Base-by-base conservation (phyloP, 2,113 vertebrate genomes). In the Engystomops pustulosus region DNA sequence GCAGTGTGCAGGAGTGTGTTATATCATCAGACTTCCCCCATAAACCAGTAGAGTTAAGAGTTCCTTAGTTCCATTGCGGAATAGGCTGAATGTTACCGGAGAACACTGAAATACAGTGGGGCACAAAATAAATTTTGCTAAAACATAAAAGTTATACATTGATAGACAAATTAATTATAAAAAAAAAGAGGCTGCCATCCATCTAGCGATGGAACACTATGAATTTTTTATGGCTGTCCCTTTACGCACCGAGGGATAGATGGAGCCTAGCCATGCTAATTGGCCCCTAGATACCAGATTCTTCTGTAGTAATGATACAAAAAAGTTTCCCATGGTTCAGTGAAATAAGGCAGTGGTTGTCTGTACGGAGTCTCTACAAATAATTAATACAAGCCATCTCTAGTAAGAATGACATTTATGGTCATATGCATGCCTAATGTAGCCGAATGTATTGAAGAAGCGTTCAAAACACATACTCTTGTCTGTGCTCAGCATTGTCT, bases 171-270 rank as follows among this genome's bases (percentile, higher is more conserved):
- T 20, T 27, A 18, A 0, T 51, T 32, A 4, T 74, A 7, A 47
- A 74, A 72, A 72, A 49, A 9, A 1, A 0, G n/a, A n/a, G n/a
- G n/a, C n/a, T 34, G 12, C 15, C 17, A 32, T 53, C 53, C 30
- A 4, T 51, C 30, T 30, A 34, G 1, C n/a, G n/a, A n/a, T n/a
- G 20, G n/a, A 20, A 14, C 53, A 53, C 30, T 36, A 55, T 55
- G 44, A 53, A 53, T n/a, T 34, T 53, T 76, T 55, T n/a, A 76
- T 75, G 11, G 51, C 18, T 75, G 45, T 51, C 45, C 45, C 34
- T 8, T 34, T 32, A 27, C 47, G n/a, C 36, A 38, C 14, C 9
- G 30, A 23, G 32, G 32, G 49, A 11, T 20, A 38, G 32, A 77
- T 30, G 30, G 9, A 36, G 23, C 9, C 15, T 51, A 32, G 18